Evolutionary conservation across 2,113 vertebrate genomes (phyloP), one percentile per base, ranked within the genome.

Genomic region (Lepisosteus oculatus): DNA sequence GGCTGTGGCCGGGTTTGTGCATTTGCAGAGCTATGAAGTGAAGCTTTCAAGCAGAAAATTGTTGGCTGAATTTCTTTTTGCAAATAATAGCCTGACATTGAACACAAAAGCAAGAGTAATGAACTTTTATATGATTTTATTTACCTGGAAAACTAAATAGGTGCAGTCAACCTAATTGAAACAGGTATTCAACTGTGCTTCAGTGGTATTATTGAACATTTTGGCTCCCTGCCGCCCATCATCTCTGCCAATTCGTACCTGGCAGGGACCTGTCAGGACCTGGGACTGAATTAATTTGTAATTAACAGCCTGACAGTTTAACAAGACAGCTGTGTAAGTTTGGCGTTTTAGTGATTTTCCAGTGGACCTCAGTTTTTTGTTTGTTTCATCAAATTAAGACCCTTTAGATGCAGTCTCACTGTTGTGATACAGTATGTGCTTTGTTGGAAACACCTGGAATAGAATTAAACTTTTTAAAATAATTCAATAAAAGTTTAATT

Each of bases 1-100:
- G 81, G 76, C n/a, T 67, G 66, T 67, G 17, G 44, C 44, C 54
- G 47, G 44, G 66, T 15, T 51, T 14, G 6, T 47, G 13, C 45
- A 54, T 11, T 15, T 54, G 43, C 45, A 54, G 47, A 41, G 44
- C 47, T 12, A 17, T 6, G 29, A 67, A 55, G 15, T 15, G 14
- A 41, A 41, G 47, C 47, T 41, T 54, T 47, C 47, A 55, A 3
- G 3, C 66, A 51, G 9, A 63, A 41, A 67, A 55, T 8, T 9
- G 15, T 11, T 5, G 17, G 45, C n/a, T 6, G 1, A 15, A 4
- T 29, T n/a, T 66, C 44, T 66, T 55, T 67, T 7, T 3, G 14
- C n/a, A 9, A 29, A n/a, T 55, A 15, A 41, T 55, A 15, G n/a
- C 45, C 65, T 9, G 47, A 51, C 47, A 6, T 51, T 51, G 47